These are phyloP conservation scores for Lochmaea crataegi DNA, from an alignment of 2,888 invertebrate species.

Conservation along the genomic window DNA sequence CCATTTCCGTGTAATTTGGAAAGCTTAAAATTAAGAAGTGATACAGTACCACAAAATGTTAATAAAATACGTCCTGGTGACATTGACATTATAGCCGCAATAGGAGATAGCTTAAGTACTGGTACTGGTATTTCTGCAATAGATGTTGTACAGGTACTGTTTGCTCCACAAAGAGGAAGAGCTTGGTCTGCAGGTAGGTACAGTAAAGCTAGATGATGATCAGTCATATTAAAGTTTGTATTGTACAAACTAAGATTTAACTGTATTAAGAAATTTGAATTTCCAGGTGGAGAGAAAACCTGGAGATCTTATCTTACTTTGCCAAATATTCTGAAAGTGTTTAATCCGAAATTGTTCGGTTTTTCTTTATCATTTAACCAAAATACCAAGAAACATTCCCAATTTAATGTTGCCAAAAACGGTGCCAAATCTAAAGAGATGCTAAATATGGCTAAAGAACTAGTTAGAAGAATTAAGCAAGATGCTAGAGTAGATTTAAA, in stretches of 20 bases:
- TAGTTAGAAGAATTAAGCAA: slow-evolving; percentile 68
- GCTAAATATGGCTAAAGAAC: slow-evolving; percentile 69
- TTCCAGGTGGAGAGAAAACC: slow-evolving; percentile 67
- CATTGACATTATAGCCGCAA: slow-evolving; percentile 76
- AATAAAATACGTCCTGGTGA: slow-evolving; percentile 75
- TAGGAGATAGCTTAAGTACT: slow-evolving; percentile 78
- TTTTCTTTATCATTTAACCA: slow-evolving; percentile 69
- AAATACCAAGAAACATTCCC: slow-evolving; percentile 63
- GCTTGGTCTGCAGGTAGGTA: slow-evolving; percentile 52
- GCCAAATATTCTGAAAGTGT: slow-evolving; percentile 73
- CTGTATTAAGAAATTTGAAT: too few species aligned
- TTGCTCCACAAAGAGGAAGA: slow-evolving; percentile 53
- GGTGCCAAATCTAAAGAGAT: slow-evolving; percentile 71
- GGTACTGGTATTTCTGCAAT: slow-evolving; percentile 74
- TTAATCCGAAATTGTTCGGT: slow-evolving; percentile 74
- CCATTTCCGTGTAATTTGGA: slow-evolving; percentile 69
- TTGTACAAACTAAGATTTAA: too few species aligned
- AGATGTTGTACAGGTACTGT: slow-evolving; percentile 31
- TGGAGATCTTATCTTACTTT: slow-evolving; percentile 70
- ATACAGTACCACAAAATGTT: slow-evolving; percentile 69
- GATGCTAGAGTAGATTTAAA: slow-evolving; percentile 69
- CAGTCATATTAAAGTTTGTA: too few species aligned
- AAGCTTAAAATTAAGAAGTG: slow-evolving; percentile 54
- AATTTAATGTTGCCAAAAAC: slow-evolving; percentile 72
- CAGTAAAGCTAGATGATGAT: too few species aligned